Conservation (phyloP, 2,797 vertebrate species). For the Aldrovandia affinis region DNA sequence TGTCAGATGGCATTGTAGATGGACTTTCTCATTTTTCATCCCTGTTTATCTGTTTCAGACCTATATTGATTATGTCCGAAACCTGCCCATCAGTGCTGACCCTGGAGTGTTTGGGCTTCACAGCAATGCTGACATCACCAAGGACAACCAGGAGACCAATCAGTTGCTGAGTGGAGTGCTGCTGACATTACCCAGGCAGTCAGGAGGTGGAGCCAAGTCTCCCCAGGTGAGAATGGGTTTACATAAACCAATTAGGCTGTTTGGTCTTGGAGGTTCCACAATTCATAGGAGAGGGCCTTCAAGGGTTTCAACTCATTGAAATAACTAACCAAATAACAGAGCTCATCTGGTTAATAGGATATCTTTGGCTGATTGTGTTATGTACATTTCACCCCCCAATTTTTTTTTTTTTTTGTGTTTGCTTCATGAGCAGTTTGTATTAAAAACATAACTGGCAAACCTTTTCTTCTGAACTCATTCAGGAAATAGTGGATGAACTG, state of each 20-base stretch:
- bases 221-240: conserved; percentile 78
- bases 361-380: background rate
- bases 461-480: conserved; percentile 42
- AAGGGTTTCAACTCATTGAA: background rate
- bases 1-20: background rate
- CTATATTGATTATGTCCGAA: conserved; percentile 83
- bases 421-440: background rate
- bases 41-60: conserved; percentile 65
- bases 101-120: conserved; percentile 92
- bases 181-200: conserved; percentile 87
- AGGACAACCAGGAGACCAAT: conserved; percentile 94
- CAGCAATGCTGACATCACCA: conserved; percentile 92
- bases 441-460: background rate
- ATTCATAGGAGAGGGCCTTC: background rate
- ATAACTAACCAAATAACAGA: background rate
- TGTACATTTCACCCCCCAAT: too few species aligned
- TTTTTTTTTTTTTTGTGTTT: background rate
- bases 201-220: conserved; percentile 81
- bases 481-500: conserved; percentile 89
- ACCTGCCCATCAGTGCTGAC: conserved; percentile 81
- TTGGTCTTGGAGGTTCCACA: background rate
- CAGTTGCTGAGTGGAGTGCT: conserved; percentile 87
- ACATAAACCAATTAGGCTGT: background rate
- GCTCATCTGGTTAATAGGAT: background rate
- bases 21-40: background rate